Evolutionary conservation across 2,797 vertebrate species (phyloP), one percentile per base, ranked within the genome.

Genomic region (Clarias pachynema): DNA sequence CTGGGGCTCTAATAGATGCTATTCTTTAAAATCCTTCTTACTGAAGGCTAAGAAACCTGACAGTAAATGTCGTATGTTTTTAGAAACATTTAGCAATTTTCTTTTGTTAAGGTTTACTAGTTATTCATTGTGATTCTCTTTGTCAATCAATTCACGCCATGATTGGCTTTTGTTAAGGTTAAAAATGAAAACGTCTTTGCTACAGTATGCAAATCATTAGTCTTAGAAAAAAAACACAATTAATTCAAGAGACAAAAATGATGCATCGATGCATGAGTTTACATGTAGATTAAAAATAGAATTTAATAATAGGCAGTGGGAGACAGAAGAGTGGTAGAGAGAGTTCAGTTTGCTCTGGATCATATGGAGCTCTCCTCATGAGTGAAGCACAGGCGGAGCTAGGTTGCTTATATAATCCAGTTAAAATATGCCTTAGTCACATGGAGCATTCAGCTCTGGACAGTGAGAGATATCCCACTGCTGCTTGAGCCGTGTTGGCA

Each of bases 351-450:
- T 89, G 86, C 90, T 92, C 90, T 91, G 92, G 93, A 94, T 94
- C 93, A 93, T 94, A 93, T 87, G 90, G 90, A 91, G 90, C 91
- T 91, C 90, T 92, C 88, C 93, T 93, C 92, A 91, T 94, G 92
- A 92, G 87, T 91, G 90, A 90, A 92, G 91, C 40, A 89, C 92
- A 93, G 85, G 91, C 92, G 93, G 86, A 90, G 90, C 93, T 93
- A 90, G 91, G 94, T 92, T 88, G 69, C 94, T 96, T 96, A 96
- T 93, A 94, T 96, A 96, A 96, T 94, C 91, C 91, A 92, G 91
- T 95, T 95, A 94, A 95, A 95, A 95, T 94, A 94, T 92, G 94
- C 93, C 92, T 92, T 88, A 91, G 94, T 96, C 95, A 96, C 95
- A 96, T 96, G 95, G 93, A 94, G 88, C 90, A 84, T 90, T 94